Percentiles rank a stretch among this genome's conserved stretches.
phyloP scores from a whole-genome alignment of 2,888 invertebrate genomes.

The Plusia festucae region DNA sequence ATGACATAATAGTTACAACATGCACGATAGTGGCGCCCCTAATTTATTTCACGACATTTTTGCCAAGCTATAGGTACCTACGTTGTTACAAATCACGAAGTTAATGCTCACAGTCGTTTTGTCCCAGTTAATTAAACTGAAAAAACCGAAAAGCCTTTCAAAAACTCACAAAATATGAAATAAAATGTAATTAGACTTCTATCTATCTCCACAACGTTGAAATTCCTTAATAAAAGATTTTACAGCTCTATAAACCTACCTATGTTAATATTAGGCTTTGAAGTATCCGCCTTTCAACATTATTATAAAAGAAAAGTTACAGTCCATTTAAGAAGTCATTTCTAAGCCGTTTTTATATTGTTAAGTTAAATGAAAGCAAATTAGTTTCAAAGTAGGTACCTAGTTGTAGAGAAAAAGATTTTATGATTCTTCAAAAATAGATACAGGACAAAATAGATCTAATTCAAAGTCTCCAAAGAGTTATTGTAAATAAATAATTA shows the following conservation, averaged over 20 bases:
- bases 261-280: slow-evolving; percentile 14
- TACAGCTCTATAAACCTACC: slow-evolving; percentile 17
- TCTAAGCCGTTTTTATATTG: slow-evolving; percentile 72
- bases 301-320: slow-evolving; percentile 39
- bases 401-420: slow-evolving; percentile 40
- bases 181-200: slow-evolving; percentile 37
- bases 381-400: slow-evolving; percentile 72
- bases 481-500: too few species aligned
- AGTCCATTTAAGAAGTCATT: slow-evolving; percentile 67
- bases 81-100: neutral
- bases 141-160: slow-evolving; percentile 15
- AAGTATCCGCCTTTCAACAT: slow-evolving; percentile 36
- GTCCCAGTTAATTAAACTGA: slow-evolving; percentile 26
- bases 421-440: too few species aligned
- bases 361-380: slow-evolving; percentile 73
- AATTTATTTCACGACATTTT: too few species aligned
- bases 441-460: too few species aligned
- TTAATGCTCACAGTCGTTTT: neutral
- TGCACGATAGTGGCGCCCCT: too few species aligned
- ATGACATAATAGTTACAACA: too few species aligned
- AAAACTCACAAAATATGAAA: slow-evolving; percentile 11
- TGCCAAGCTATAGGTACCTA: too few species aligned
- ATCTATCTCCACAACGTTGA: slow-evolving; percentile 28
- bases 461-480: too few species aligned
- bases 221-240: slow-evolving; percentile 39